Percentiles rank a stretch among this genome's conserved stretches.
Evolutionary conservation across 2,113 vertebrate genomes (phyloP).

Genomic region (Zosterops hypoxanthus): DNA sequence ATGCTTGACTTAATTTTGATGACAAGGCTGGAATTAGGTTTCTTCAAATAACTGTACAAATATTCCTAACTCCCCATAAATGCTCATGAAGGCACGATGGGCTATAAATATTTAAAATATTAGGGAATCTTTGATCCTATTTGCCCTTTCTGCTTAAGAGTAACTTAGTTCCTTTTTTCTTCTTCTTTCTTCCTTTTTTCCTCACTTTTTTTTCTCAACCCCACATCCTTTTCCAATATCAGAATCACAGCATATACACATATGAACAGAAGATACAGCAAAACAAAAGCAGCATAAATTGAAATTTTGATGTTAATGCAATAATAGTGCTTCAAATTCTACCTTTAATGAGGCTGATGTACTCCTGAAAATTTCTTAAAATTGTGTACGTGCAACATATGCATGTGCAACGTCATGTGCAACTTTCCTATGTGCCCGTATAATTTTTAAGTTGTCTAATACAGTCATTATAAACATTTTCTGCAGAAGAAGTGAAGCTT

Average conservation of each 20-base stretch:
- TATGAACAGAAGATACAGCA: background rate
- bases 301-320: background rate
- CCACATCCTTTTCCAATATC: background rate
- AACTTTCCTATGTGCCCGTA: background rate
- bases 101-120: background rate
- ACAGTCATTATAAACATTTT: background rate
- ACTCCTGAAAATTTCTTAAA: background rate
- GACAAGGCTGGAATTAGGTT: background rate
- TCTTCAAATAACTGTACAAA: background rate
- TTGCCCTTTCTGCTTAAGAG: background rate
- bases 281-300: background rate
- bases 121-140: background rate
- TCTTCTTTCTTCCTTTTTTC: background rate
- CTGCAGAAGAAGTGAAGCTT: background rate
- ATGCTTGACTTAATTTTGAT: background rate
- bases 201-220: background rate
- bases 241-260: background rate
- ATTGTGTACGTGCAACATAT: background rate
- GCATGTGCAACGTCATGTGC: accelerated
- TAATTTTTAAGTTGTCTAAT: background rate
- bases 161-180: background rate
- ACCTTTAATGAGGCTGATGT: background rate
- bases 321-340: background rate
- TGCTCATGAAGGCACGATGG: background rate
- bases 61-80: background rate